Percentiles rank a stretch among this genome's conserved stretches.
Evolutionary conservation across 2,113 vertebrate species (phyloP).

Genomic region (Psittacula cyanocephala): DNA sequence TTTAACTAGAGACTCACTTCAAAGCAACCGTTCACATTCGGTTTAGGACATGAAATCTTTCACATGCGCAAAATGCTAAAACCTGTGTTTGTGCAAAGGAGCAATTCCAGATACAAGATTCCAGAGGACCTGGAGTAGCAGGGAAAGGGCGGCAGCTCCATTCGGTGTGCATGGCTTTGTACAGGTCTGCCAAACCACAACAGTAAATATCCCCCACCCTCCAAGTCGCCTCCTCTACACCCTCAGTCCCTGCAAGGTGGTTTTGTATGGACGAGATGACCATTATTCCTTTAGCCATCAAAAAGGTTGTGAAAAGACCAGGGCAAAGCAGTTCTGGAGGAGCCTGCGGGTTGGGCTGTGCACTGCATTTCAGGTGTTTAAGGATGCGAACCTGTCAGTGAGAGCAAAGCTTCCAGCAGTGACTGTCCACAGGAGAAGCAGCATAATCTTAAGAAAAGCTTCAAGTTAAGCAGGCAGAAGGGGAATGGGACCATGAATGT

Average conservation of each 20-base stretch:
- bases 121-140: neutral
- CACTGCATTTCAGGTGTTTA: neutral
- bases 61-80: neutral
- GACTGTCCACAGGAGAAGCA: fast-evolving
- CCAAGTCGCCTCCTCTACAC: neutral
- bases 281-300: neutral
- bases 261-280: neutral
- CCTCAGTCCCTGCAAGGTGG: neutral
- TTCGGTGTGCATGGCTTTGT: neutral
- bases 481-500: neutral
- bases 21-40: neutral
- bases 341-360: neutral
- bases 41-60: neutral
- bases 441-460: neutral
- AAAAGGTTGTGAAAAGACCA: neutral
- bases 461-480: neutral
- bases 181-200: neutral
- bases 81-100: neutral
- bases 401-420: neutral
- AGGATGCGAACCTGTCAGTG: neutral
- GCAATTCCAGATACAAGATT: neutral
- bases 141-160: neutral
- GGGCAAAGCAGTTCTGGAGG: too few relatives aligned
- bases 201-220: neutral
- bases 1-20: neutral